These are phyloP conservation scores for Esox niger DNA, from an alignment of 2,113 vertebrate species.

Conservation along the genomic window DNA sequence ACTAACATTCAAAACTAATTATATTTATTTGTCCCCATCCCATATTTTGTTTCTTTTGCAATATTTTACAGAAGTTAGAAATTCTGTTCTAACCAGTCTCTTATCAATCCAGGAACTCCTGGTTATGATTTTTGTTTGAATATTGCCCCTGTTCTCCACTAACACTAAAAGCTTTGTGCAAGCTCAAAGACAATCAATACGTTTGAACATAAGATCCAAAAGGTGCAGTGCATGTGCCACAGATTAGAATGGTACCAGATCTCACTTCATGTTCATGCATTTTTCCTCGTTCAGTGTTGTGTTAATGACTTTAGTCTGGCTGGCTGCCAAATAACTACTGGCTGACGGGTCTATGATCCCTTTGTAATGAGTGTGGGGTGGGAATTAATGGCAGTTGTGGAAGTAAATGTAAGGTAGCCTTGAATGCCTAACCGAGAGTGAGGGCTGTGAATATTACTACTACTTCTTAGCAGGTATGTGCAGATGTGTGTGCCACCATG, in stretches of 20 bases:
- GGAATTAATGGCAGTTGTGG: not conserved
- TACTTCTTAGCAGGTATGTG: no score
- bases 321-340: constrained; percentile 16
- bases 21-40: no score
- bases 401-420: not conserved
- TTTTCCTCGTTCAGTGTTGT: constrained; percentile 19
- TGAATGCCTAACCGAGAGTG: not conserved
- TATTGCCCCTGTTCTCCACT: constrained; percentile 16
- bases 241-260: constrained; percentile 15
- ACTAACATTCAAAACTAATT: no score
- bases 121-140: constrained; percentile 17
- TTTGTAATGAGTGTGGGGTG: constrained; percentile 17
- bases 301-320: constrained; percentile 36
- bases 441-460: not conserved
- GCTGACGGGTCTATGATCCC: constrained; percentile 17
- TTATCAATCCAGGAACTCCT: no score
- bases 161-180: constrained; percentile 33
- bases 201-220: constrained; percentile 36
- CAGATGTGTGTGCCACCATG: no score
- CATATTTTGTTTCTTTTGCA: no score
- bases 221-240: constrained; percentile 11
- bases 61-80: no score
- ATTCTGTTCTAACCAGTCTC: no score
- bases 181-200: constrained; percentile 35
- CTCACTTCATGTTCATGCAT: constrained; percentile 8